A percentile compares a stretch with the other conserved stretches of the same genome.
Conservation (phyloP, 1,140 invertebrate species). For the Caenorhabditis briggsae region DNA sequence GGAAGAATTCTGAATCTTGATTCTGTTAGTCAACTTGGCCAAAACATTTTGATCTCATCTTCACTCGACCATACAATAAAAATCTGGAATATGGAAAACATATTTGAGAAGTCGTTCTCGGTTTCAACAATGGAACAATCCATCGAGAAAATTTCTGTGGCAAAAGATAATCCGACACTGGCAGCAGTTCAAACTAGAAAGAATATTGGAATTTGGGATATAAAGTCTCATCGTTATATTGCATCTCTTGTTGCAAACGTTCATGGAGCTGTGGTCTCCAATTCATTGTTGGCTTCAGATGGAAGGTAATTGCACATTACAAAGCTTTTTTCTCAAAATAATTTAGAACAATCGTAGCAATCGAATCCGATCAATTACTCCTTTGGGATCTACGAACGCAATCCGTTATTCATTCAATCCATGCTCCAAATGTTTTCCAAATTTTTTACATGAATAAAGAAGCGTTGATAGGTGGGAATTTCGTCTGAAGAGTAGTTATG, state of each 20-base stretch:
- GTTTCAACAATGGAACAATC: conserved; percentile 93
- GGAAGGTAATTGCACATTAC: too few relatives aligned
- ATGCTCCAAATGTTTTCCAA: conserved; percentile 88
- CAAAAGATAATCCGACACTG: conserved; percentile 83
- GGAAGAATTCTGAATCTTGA: conserved; percentile 92
- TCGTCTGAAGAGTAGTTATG: conserved; percentile 76
- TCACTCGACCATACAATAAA: conserved; percentile 97
- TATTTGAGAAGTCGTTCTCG: conserved; percentile 95
- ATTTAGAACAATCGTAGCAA: conserved; percentile 75
- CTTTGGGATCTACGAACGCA: conserved; percentile 91
- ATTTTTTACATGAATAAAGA: conserved; percentile 83
- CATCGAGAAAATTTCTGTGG: conserved; percentile 90
- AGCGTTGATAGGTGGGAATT: conserved; percentile 75
- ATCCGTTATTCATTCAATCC: conserved; percentile 83
- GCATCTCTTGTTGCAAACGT: conserved; percentile 91
- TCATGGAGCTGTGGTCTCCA: conserved; percentile 92
- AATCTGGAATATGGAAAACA: conserved; percentile 98
- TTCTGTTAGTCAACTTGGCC: conserved; percentile 87
- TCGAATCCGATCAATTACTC: conserved; percentile 91
- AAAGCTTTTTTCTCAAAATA: too few relatives aligned
- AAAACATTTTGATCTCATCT: conserved; percentile 94
- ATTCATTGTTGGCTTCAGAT: conserved; percentile 88
- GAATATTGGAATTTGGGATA: conserved; percentile 94
- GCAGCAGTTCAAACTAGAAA: conserved; percentile 91
- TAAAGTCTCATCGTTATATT: conserved; percentile 80